Evolutionary conservation across 1,140 invertebrate genomes (phyloP).

Genomic region (Bursaphelenchus mucronatus): DNA sequence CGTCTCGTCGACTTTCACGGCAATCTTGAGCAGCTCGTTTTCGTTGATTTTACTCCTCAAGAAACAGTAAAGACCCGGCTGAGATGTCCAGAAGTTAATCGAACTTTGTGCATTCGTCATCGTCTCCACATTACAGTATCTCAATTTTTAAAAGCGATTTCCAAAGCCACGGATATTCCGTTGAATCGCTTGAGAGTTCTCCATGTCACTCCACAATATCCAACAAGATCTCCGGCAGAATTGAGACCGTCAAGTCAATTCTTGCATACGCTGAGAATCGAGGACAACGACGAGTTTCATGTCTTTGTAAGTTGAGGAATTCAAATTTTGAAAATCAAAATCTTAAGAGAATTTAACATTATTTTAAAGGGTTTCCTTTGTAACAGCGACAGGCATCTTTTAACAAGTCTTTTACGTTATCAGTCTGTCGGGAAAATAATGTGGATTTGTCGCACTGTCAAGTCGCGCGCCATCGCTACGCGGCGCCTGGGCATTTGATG

Average conservation of each 20-base stretch:
- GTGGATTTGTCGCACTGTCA: too few relatives aligned
- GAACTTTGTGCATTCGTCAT: not conserved
- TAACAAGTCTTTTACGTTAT: too few relatives aligned
- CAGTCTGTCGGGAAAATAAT: too few relatives aligned
- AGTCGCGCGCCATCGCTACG: too few relatives aligned
- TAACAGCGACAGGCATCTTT: too few relatives aligned
- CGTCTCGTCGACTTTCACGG: conserved; percentile 11
- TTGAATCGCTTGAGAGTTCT: conserved; percentile 7
- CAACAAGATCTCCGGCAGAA: not conserved
- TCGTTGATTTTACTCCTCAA: conserved; percentile 13
- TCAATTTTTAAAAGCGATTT: not conserved
- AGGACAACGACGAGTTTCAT: conserved; percentile 7
- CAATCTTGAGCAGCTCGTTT: conserved; percentile 8
- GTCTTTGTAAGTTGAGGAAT: conserved; percentile 13
- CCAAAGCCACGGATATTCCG: conserved; percentile 14
- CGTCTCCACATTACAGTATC: conserved; percentile 7
- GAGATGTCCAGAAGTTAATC: conserved; percentile 2
- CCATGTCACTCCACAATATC: conserved; percentile 5
- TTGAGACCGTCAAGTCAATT: conserved; percentile 11
- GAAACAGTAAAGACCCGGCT: conserved; percentile 1
- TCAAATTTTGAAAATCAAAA: too few relatives aligned
- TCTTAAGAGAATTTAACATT: too few relatives aligned
- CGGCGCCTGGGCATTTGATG: too few relatives aligned
- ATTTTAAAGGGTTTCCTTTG: too few relatives aligned
- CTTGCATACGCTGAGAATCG: conserved; percentile 7